A percentile compares a stretch with the other conserved stretches of the same genome.
phyloP scores from a whole-genome alignment of 2,113 vertebrate species.

The Puntigrus tetrazona region DNA sequence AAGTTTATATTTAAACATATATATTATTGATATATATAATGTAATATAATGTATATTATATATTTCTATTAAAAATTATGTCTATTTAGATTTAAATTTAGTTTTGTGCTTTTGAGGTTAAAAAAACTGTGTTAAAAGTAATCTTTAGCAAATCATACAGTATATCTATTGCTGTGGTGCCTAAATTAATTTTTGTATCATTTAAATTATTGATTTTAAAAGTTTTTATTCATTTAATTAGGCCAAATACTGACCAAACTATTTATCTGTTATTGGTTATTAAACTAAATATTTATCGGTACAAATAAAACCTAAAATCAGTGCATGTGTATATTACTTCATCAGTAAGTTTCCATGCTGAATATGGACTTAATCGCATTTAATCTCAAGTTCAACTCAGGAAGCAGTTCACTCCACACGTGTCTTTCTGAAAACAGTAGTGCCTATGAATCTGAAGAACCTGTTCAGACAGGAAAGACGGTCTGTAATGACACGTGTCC shows the following conservation, averaged over 20 bases:
- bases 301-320: not conserved
- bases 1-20: too few species aligned
- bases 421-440: slow-evolving; percentile 91
- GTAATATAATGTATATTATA: too few species aligned
- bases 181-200: not conserved
- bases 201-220: not conserved
- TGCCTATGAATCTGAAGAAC: slow-evolving; percentile 98
- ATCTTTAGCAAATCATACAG: not conserved
- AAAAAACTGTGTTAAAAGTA: not conserved
- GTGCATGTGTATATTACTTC: not conserved
- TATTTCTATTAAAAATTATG: too few species aligned
- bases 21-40: too few species aligned
- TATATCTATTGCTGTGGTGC: not conserved
- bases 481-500: slow-evolving; percentile 97
- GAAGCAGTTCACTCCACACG: slow-evolving; percentile 81
- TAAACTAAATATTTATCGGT: not conserved
- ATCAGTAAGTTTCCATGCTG: not conserved
- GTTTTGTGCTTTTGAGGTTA: too few species aligned
- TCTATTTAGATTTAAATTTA: too few species aligned
- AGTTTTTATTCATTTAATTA: not conserved
- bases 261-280: not conserved
- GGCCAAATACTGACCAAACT: not conserved
- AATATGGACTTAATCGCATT: not conserved
- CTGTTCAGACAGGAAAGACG: slow-evolving; percentile 95
- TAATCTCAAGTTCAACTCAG: not conserved